phyloP scores from a whole-genome alignment of 2,113 vertebrate genomes.

The pig (Sus scrofa) region T2T-Sscrofa CM000819.6:126087501-126088000 shows the following conservation, averaged over 20 bases:
- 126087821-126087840: not conserved
- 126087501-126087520: not conserved
- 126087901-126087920: not conserved
- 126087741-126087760: not conserved
- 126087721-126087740: slow-evolving; percentile 25
- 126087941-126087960: not conserved
- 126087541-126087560: not conserved
- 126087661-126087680: not conserved
- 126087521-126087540: not conserved
- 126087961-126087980: not conserved
- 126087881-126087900: not conserved
- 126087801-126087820: not conserved
- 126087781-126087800: not conserved
- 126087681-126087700: not conserved
- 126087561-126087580: slow-evolving; percentile 10
- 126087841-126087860: slow-evolving; percentile 43
- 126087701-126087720: not conserved
- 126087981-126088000: slow-evolving; percentile 38
- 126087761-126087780: not conserved
- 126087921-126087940: not conserved
- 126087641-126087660: not conserved
- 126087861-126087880: not conserved
- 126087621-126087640: not conserved
- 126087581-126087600: not conserved
- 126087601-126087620: not conserved